Conservation (phyloP, 2,797 vertebrate species). For the Poeciliopsis presidionis region DNA sequence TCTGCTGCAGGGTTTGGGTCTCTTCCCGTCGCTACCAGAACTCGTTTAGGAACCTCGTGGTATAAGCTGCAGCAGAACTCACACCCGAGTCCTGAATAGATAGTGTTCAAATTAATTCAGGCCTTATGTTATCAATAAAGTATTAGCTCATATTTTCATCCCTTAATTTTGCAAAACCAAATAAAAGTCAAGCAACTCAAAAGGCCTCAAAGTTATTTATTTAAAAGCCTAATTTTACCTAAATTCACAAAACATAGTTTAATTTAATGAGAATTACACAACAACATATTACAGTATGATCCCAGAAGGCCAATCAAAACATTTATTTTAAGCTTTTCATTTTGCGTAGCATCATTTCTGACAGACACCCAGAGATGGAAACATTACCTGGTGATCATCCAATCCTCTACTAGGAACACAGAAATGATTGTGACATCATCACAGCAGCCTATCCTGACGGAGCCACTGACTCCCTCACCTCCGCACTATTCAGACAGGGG, state of each 20-base stretch:
- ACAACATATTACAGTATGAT: neutral
- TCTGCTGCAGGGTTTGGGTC: neutral
- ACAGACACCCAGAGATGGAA: neutral
- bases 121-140: neutral
- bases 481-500: neutral
- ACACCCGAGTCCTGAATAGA: neutral
- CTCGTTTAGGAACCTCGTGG: neutral
- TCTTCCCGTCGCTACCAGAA: neutral
- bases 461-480: neutral
- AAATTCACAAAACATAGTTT: neutral
- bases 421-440: neutral
- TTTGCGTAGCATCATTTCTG: neutral
- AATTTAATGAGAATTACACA: neutral
- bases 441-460: neutral
- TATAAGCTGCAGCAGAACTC: neutral
- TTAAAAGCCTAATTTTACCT: neutral
- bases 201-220: neutral
- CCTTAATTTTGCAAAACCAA: neutral
- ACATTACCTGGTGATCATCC: neutral
- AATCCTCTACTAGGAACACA: neutral
- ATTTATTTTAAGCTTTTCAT: neutral
- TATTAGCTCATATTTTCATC: too few species aligned
- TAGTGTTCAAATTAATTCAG: neutral
- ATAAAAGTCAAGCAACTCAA: neutral
- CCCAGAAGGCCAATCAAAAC: neutral